Conservation (phyloP, 2,113 vertebrate genomes). For the Nerophis lumbriciformis region DNA sequence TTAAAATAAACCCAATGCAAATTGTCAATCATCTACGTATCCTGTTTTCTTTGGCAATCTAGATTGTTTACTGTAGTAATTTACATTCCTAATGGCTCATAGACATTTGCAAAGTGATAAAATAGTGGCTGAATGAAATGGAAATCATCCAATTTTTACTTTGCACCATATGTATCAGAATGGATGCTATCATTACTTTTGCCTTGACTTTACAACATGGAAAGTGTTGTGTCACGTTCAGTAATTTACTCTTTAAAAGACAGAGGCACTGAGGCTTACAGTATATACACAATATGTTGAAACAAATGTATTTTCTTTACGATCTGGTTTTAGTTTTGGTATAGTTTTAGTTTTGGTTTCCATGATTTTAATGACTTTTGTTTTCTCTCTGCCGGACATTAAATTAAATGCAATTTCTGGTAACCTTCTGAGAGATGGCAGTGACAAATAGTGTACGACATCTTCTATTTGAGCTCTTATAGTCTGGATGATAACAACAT, state of each 20-base stretch:
- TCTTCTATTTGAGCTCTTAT: no score
- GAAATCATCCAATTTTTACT: neutral
- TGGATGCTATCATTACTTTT: neutral
- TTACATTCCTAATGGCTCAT: constrained; percentile 42
- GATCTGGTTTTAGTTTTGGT: no score
- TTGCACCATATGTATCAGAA: neutral
- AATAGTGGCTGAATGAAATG: neutral
- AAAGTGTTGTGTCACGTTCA: constrained; percentile 29
- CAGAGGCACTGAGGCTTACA: neutral
- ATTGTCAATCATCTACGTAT: constrained; percentile 52
- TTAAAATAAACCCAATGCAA: constrained; percentile 64
- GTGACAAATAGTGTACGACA: no score
- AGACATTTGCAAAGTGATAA: constrained; percentile 7
- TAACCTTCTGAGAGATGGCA: no score
- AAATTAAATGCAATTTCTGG: no score
- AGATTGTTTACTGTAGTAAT: constrained; percentile 51
- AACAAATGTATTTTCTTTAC: no score
- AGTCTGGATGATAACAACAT: no score
- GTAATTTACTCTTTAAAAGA: neutral
- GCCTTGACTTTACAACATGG: neutral
- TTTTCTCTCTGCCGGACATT: no score
- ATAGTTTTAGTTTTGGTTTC: no score
- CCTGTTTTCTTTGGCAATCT: constrained; percentile 51
- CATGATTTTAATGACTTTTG: no score
- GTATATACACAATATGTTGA: no score